phyloP scores from a whole-genome alignment of 2,113 vertebrate genomes.

The Trinectes maculatus region DNA sequence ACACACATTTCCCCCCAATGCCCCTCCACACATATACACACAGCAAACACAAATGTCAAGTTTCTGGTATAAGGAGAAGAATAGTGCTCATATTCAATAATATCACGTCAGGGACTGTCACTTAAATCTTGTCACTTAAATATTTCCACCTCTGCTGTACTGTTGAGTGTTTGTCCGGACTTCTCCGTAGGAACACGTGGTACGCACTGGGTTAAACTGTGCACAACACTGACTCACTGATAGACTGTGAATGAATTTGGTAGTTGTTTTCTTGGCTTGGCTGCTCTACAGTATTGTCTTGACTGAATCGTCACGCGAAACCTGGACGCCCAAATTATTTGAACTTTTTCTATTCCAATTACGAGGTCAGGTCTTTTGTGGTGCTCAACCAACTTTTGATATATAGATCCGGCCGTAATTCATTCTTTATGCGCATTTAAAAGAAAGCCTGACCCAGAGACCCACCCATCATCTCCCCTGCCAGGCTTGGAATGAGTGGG shows the following conservation, averaged over 20 bases:
- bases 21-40: background rate
- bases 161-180: background rate
- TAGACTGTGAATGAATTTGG: constrained; percentile 9
- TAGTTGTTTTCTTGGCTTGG: background rate
- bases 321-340: no score
- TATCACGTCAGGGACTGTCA: no score
- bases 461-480: constrained; percentile 56
- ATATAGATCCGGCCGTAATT: constrained; percentile 27
- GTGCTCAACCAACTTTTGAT: constrained; percentile 8
- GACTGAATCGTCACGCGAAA: no score
- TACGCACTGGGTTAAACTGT: background rate
- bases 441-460: constrained; percentile 41
- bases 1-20: background rate
- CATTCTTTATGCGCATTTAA: constrained; percentile 33
- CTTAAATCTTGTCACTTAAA: no score
- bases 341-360: background rate
- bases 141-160: background rate
- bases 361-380: background rate
- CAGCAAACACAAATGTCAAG: background rate
- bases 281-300: constrained; percentile 6
- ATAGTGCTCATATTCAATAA: no score
- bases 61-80: background rate
- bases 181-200: background rate
- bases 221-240: background rate
- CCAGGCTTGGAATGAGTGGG: constrained; percentile 28